Percentiles rank a stretch among this genome's conserved stretches.
These are phyloP conservation scores for Enteromius mattozi DNA, from an alignment of 2,797 vertebrate genomes.

Conservation along the genomic window DNA sequence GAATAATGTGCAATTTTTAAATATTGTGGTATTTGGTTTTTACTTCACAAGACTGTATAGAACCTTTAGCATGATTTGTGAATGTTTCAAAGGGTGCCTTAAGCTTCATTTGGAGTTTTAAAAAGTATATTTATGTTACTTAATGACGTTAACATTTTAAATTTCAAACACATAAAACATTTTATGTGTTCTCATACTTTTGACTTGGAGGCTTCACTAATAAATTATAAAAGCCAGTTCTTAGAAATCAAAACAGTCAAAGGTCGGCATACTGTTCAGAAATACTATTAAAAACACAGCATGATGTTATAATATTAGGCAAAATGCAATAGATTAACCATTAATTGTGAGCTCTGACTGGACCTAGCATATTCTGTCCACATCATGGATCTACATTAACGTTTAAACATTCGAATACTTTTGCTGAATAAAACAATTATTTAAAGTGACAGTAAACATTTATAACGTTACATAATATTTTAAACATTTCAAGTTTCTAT, in stretches of 20 bases:
- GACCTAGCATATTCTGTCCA: not conserved
- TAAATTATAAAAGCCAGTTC: not conserved
- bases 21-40: not conserved
- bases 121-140: not conserved
- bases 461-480: not conserved
- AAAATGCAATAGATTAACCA: not conserved
- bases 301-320: not conserved
- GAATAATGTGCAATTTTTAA: not conserved
- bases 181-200: constrained; percentile 1
- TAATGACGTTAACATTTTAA: not conserved
- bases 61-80: not conserved
- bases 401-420: not conserved
- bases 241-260: not conserved
- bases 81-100: not conserved
- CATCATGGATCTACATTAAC: not conserved
- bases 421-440: not conserved
- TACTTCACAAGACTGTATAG: not conserved
- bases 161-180: not conserved
- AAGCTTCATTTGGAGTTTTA: not conserved
- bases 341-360: not conserved
- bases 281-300: constrained; percentile 3
- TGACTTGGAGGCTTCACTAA: not conserved
- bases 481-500: not conserved
- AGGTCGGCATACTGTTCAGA: not conserved
- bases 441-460: not conserved